Conservation (phyloP, 37 sponge, comb jelly and placozoan species). For the Aplysina aerophoba region DNA sequence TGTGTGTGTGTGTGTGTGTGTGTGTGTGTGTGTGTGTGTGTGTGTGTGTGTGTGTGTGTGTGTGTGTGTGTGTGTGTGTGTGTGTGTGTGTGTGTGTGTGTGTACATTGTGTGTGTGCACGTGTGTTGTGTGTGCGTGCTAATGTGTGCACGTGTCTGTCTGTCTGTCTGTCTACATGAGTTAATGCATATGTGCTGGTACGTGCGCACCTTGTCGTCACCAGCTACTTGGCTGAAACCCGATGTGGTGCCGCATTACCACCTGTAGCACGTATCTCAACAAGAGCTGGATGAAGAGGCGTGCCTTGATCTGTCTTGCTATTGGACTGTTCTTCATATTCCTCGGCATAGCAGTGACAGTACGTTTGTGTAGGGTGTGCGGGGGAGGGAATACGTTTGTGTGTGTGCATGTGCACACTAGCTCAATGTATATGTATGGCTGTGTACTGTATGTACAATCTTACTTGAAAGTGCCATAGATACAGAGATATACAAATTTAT, state of each 20-base stretch:
- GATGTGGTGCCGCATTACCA: too few relatives aligned
- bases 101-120: background rate
- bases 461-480: too few relatives aligned
- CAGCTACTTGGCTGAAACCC: too few relatives aligned
- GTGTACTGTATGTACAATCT: too few relatives aligned
- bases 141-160: background rate
- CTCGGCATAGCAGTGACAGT: constrained; percentile 59
- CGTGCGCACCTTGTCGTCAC: background rate
- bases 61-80: constrained; percentile 29
- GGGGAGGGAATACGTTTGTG: too few relatives aligned
- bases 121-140: background rate
- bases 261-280: constrained; percentile 56
- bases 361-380: background rate
- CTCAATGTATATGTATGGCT: too few relatives aligned
- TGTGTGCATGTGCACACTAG: too few relatives aligned
- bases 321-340: constrained; percentile 43
- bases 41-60: constrained; percentile 37
- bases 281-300: constrained; percentile 65
- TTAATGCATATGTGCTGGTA: background rate
- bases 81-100: constrained; percentile 28
- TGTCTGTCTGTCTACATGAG: constrained; percentile 4
- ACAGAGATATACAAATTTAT: too few relatives aligned
- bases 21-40: constrained; percentile 23
- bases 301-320: constrained; percentile 47
- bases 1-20: constrained; percentile 36